These are phyloP conservation scores for Rhinoderma darwinii DNA, from an alignment of 2,113 vertebrate species.

Conservation along the genomic window DNA sequence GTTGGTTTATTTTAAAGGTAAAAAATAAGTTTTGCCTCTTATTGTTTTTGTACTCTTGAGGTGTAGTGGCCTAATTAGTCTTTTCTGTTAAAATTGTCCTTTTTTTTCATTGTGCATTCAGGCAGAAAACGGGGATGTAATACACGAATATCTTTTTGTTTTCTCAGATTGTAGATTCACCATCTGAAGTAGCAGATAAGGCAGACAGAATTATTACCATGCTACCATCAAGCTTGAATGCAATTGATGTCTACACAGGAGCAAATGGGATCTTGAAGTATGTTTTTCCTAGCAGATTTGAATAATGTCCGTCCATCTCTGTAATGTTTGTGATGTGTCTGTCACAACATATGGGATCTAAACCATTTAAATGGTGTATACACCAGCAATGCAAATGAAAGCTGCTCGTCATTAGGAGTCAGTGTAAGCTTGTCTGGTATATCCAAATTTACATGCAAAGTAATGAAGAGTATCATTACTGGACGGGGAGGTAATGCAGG, in stretches of 20 bases:
- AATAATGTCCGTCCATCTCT: constrained; percentile 53
- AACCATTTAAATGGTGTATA: neutral
- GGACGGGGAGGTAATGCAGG: no score
- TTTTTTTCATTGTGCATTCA: neutral
- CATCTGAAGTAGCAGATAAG: constrained; percentile 93
- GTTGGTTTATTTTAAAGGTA: no score
- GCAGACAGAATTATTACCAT: constrained; percentile 98
- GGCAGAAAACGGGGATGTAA: neutral
- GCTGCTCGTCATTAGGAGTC: neutral
- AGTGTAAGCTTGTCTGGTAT: neutral
- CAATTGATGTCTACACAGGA: constrained; percentile 90
- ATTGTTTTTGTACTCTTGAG: neutral
- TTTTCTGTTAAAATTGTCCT: no score
- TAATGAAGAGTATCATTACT: neutral
- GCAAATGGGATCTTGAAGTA: constrained; percentile 95
- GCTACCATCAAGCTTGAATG: constrained; percentile 93
- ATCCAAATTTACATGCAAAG: neutral
- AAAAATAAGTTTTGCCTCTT: no score
- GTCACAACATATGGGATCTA: neutral
- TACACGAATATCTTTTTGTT: neutral
- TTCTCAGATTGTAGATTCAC: constrained; percentile 87
- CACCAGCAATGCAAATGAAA: neutral
- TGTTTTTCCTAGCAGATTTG: constrained; percentile 61
- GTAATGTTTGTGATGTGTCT: neutral
- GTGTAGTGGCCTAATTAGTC: neutral